These are phyloP conservation scores for Centropus bengalensis DNA, from an alignment of 2,113 vertebrate genomes.

Conservation along the genomic window DNA sequence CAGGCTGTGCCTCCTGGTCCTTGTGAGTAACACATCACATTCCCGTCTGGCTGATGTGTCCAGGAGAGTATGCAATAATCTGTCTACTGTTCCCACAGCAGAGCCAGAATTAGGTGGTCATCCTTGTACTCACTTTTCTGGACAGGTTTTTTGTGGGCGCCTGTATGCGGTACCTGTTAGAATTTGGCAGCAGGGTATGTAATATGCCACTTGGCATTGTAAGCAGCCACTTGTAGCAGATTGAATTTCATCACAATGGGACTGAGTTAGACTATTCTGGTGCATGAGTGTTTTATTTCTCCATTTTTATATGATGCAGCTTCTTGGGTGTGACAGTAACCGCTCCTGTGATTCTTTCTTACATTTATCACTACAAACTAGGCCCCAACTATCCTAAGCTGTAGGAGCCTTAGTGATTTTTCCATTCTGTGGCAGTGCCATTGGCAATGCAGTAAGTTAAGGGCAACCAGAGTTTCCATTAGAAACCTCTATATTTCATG, in stretches of 20 bases:
- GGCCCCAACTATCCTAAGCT: neutral
- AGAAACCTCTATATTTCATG: neutral
- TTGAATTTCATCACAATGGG: neutral
- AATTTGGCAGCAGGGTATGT: constrained; percentile 32
- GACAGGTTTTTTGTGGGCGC: constrained; percentile 43
- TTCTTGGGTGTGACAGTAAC: neutral
- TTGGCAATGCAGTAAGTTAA: constrained; percentile 43
- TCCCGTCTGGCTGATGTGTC: neutral
- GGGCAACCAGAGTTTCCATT: constrained; percentile 61
- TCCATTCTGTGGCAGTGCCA: constrained; percentile 38
- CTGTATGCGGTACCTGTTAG: constrained; percentile 23
- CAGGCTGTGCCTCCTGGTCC: neutral
- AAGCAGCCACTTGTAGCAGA: constrained; percentile 28
- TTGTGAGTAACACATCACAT: neutral
- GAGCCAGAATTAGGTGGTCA: neutral
- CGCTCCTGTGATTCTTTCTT: neutral
- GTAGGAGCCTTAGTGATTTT: constrained; percentile 55
- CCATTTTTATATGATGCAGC: neutral
- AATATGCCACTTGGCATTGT: neutral
- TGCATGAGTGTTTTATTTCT: neutral
- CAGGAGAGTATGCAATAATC: neutral
- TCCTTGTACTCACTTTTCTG: neutral
- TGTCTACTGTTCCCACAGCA: neutral
- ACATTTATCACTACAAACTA: neutral
- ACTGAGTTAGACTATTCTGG: neutral